phyloP scores from a whole-genome alignment of 2,113 vertebrate genomes.

The Dipodomys stephensi region DNA sequence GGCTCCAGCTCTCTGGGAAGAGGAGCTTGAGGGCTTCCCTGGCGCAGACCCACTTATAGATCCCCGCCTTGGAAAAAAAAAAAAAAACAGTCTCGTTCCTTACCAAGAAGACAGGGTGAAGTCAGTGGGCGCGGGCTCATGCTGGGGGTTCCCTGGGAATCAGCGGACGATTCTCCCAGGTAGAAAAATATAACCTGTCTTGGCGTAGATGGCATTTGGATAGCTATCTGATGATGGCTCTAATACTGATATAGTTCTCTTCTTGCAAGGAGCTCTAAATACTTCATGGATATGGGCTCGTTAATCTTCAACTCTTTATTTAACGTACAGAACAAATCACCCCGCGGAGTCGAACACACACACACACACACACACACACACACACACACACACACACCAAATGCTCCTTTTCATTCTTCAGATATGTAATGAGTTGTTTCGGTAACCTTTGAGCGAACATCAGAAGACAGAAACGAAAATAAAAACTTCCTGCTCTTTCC shows the following conservation, averaged over 20 bases:
- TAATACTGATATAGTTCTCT: constrained; percentile 58
- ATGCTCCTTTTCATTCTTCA: constrained; percentile 41
- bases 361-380: no score
- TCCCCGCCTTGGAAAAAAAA: neutral
- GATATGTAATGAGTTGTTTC: constrained; percentile 20
- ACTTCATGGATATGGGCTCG: constrained; percentile 46
- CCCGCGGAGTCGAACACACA: constrained; percentile 47
- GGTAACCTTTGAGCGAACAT: constrained; percentile 33
- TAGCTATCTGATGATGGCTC: constrained; percentile 29
- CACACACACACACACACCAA: neutral
- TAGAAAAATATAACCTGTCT: constrained; percentile 32
- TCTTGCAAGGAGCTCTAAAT: constrained; percentile 46
- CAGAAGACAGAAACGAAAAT: constrained; percentile 32
- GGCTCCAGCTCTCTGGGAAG: neutral
- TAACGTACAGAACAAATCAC: constrained; percentile 51
- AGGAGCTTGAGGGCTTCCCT: neutral
- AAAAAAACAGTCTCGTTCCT: neutral
- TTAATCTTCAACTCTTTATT: constrained; percentile 64
- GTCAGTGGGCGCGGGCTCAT: neutral
- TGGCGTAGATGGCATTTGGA: constrained; percentile 49
- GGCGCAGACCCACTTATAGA: neutral
- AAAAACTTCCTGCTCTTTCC: constrained; percentile 25
- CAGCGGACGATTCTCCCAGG: constrained; percentile 12
- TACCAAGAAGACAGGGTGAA: neutral
- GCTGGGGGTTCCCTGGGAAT: neutral